Evolutionary conservation across 2,113 vertebrate genomes (phyloP).

Genomic region (Promerops cafer): DNA sequence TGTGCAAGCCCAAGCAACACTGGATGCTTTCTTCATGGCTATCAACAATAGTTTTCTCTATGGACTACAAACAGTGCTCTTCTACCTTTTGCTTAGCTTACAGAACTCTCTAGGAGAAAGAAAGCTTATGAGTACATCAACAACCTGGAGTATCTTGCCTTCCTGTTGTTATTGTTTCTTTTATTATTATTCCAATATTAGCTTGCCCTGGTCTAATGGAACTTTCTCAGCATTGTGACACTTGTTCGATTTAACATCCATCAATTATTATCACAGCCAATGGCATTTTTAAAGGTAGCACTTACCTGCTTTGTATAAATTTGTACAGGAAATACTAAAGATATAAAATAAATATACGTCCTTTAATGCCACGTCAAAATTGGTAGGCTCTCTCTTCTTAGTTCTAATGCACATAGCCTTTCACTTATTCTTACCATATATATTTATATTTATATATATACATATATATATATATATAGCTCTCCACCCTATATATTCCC

Average conservation of each 20-base stretch:
- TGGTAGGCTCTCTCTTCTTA: background rate
- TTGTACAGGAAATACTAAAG: background rate
- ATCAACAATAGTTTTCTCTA: background rate
- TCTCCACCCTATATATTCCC: background rate
- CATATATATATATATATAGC: too few relatives aligned
- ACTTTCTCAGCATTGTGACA: background rate
- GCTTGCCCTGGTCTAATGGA: background rate
- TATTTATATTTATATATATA: too few relatives aligned
- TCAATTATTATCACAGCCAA: background rate
- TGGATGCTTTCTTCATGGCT: background rate
- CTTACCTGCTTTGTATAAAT: background rate
- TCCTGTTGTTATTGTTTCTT: background rate
- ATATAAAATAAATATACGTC: background rate
- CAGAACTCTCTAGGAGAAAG: background rate
- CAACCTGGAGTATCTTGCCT: background rate
- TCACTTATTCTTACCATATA: background rate
- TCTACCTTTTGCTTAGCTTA: background rate
- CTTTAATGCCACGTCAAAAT: background rate
- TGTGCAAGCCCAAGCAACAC: background rate
- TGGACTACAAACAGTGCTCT: background rate
- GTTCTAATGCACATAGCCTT: background rate
- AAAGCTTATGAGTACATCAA: background rate
- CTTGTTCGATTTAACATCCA: background rate
- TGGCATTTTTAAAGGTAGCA: background rate
- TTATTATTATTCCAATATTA: background rate